Conservation (phyloP, 2,888 invertebrate species). For the Aphidoletes aphidimyza region DNA sequence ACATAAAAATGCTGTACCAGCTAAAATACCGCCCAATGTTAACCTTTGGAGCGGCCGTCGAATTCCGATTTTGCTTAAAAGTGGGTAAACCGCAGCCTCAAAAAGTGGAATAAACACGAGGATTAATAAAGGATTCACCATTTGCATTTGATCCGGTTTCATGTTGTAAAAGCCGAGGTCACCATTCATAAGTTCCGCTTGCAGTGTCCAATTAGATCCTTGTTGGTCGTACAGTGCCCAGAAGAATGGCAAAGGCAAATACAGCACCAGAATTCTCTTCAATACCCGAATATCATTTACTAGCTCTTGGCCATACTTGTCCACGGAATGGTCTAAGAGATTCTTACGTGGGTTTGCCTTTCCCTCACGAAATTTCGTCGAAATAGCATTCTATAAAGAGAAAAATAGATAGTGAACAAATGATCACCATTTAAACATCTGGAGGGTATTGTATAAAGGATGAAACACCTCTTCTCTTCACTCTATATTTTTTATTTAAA, state of each 20-base stretch:
- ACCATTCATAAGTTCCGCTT: conserved; percentile 89
- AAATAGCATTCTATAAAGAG: conserved; percentile 66
- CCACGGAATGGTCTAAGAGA: conserved; percentile 92
- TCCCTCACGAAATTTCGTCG: conserved; percentile 60
- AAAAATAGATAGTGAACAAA: too few relatives aligned
- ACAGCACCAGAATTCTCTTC: conserved; percentile 80
- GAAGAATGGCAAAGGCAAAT: conserved; percentile 88
- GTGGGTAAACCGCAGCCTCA: conserved; percentile 82
- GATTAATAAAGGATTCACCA: conserved; percentile 88
- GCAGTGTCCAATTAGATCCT: conserved; percentile 93
- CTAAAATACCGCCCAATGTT: conserved; percentile 86
- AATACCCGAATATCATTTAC: conserved; percentile 85
- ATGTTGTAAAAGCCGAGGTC: conserved; percentile 77
- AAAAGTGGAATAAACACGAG: conserved; percentile 87
- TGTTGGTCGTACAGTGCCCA: conserved; percentile 96
- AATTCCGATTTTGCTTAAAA: conserved; percentile 75
- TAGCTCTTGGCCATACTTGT: conserved; percentile 75
- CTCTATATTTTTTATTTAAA: too few relatives aligned
- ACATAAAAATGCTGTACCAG: conserved; percentile 85
- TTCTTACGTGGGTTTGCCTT: conserved; percentile 70
- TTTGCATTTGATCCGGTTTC: conserved; percentile 96
- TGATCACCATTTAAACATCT: too few relatives aligned
- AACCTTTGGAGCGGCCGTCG: conserved; percentile 86
- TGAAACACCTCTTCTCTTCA: too few relatives aligned
- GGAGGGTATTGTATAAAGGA: too few relatives aligned